Evolutionary conservation across 2,113 vertebrate genomes (phyloP).

Genomic region (Aythya baeri): DNA sequence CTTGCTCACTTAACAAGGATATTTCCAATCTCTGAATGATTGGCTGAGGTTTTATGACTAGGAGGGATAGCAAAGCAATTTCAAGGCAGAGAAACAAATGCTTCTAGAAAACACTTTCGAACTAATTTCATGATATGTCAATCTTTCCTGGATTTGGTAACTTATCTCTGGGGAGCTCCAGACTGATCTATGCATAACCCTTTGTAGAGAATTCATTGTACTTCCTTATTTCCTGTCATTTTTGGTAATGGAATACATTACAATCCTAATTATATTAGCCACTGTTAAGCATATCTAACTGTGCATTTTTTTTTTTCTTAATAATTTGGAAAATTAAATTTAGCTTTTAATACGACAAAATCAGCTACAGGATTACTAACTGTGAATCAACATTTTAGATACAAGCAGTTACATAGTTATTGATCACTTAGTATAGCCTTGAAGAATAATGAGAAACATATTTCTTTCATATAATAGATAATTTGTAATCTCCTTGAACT

Average conservation of each 20-base stretch:
- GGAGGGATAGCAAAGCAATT: constrained; percentile 23
- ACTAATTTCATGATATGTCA: constrained; percentile 18
- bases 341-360: constrained; percentile 51
- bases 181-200: not conserved
- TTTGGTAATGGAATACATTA: constrained; percentile 43
- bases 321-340: constrained; percentile 65
- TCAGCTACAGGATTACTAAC: constrained; percentile 45
- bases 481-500: constrained; percentile 32
- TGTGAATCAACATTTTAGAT: constrained; percentile 25
- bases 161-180: not conserved
- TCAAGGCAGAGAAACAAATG: not conserved
- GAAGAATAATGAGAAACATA: constrained; percentile 43
- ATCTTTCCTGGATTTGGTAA: constrained; percentile 3
- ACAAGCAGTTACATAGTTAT: not conserved
- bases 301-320: not conserved
- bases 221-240: constrained; percentile 22
- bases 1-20: not conserved
- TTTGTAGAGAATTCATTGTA: constrained; percentile 11
- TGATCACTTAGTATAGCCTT: not conserved
- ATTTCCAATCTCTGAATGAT: not conserved
- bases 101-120: constrained; percentile 28
- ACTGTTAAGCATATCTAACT: constrained; percentile 41
- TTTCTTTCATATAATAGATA: not conserved
- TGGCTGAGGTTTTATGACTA: not conserved
- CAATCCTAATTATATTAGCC: constrained; percentile 46